These are phyloP conservation scores for Euleptes europaea DNA, from an alignment of 2,113 vertebrate species.

Conservation along the genomic window DNA sequence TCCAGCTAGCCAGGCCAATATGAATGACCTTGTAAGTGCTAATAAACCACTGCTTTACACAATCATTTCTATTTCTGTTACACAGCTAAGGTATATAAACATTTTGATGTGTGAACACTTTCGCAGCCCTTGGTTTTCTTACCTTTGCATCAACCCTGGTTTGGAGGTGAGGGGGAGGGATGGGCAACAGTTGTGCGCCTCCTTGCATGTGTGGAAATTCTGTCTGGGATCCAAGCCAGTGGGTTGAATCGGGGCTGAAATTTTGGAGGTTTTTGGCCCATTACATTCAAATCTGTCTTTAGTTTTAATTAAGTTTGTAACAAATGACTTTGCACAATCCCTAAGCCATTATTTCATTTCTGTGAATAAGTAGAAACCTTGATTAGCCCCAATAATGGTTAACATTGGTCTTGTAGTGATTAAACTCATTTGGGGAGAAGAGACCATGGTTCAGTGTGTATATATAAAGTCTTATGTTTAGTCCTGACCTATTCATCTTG, in stretches of 20 bases:
- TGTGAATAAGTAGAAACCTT: background rate
- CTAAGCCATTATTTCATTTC: background rate
- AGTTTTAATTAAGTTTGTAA: background rate
- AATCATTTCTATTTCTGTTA: background rate
- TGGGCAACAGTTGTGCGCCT: no score
- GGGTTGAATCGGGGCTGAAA: background rate
- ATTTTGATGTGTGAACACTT: background rate
- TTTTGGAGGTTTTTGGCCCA: background rate
- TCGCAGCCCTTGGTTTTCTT: background rate
- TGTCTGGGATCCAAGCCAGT: no score
- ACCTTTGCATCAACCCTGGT: background rate
- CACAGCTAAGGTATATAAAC: background rate
- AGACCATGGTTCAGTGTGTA: background rate
- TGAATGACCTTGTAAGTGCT: slow-evolving; percentile 91
- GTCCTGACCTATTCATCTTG: background rate
- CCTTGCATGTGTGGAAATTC: no score
- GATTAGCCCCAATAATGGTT: background rate
- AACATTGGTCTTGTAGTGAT: background rate
- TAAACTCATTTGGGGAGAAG: background rate
- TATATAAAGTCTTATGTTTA: background rate
- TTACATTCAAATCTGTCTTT: background rate
- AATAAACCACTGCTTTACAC: background rate
- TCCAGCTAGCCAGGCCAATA: slow-evolving; percentile 92
- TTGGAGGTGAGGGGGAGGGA: background rate
- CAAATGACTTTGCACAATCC: background rate